Evolutionary conservation across 2,888 invertebrate species (phyloP).

Genomic region (Acronicta aceris): DNA sequence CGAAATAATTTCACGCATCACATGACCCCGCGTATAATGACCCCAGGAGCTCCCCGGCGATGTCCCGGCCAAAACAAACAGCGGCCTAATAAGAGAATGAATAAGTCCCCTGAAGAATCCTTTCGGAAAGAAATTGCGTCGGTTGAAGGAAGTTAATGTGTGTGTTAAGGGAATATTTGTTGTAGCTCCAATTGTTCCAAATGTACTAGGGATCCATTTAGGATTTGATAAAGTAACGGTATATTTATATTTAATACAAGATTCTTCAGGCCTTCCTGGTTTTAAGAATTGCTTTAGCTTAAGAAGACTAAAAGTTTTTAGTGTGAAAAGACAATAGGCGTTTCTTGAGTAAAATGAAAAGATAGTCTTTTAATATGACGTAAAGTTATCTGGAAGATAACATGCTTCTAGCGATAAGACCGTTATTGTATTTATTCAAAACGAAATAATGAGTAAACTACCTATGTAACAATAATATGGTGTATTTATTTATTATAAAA

Average conservation of each 20-base stretch:
- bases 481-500: too few relatives aligned
- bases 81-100: conserved; percentile 75
- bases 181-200: conserved; percentile 26
- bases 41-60: conserved; percentile 74
- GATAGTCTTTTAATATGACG: too few relatives aligned
- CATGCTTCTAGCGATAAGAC: too few relatives aligned
- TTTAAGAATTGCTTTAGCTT: neutral
- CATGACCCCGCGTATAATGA: conserved; percentile 86
- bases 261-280: neutral
- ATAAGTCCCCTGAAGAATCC: conserved; percentile 67
- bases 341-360: too few relatives aligned
- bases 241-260: neutral
- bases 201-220: conserved; percentile 4
- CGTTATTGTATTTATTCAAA: too few relatives aligned
- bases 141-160: conserved; percentile 48
- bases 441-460: too few relatives aligned
- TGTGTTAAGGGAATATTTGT: conserved; percentile 51
- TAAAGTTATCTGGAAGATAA: too few relatives aligned
- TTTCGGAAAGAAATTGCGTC: conserved; percentile 65
- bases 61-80: conserved; percentile 81
- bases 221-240: neutral
- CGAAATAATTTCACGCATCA: conserved; percentile 89
- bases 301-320: too few relatives aligned
- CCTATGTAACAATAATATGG: too few relatives aligned
- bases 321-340: too few relatives aligned